Percentiles rank a stretch among this genome's conserved stretches.
These are phyloP conservation scores for Eupeodes luniger DNA, from an alignment of 2,888 invertebrate genomes.

Conservation along the genomic window DNA sequence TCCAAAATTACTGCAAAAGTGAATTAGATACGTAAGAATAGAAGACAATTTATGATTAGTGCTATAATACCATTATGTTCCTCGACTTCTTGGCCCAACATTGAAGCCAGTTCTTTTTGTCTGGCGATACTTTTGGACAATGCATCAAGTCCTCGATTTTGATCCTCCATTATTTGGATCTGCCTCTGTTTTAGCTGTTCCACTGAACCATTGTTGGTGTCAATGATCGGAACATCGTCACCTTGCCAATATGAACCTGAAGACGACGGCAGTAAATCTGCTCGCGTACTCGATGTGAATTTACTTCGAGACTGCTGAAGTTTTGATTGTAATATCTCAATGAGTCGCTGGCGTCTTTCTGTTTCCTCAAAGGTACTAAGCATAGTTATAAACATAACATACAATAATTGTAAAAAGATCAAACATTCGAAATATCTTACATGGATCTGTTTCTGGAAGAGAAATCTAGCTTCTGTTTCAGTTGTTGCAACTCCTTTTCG, in stretches of 20 bases:
- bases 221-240: constrained; percentile 84
- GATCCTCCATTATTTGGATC: constrained; percentile 88
- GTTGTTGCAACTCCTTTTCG: constrained; percentile 86
- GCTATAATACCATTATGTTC: constrained; percentile 88
- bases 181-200: constrained; percentile 86
- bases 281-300: constrained; percentile 76
- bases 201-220: constrained; percentile 81
- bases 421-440: constrained; percentile 79
- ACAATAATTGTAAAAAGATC: neutral
- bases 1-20: constrained; percentile 88
- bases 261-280: constrained; percentile 73
- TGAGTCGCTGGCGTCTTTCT: constrained; percentile 86
- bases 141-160: constrained; percentile 90
- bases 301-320: constrained; percentile 85
- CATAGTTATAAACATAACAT: neutral
- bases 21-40: neutral
- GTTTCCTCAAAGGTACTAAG: constrained; percentile 87
- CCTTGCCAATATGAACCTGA: constrained; percentile 77
- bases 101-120: constrained; percentile 90
- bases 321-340: constrained; percentile 87
- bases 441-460: constrained; percentile 81
- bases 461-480: constrained; percentile 86
- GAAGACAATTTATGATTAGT: neutral
- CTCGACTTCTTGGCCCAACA: constrained; percentile 90
- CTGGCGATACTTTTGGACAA: constrained; percentile 90